Evolutionary conservation across 2,797 vertebrate genomes (phyloP), one percentile per base, ranked within the genome.

Genomic region (Poecilia picta): DNA sequence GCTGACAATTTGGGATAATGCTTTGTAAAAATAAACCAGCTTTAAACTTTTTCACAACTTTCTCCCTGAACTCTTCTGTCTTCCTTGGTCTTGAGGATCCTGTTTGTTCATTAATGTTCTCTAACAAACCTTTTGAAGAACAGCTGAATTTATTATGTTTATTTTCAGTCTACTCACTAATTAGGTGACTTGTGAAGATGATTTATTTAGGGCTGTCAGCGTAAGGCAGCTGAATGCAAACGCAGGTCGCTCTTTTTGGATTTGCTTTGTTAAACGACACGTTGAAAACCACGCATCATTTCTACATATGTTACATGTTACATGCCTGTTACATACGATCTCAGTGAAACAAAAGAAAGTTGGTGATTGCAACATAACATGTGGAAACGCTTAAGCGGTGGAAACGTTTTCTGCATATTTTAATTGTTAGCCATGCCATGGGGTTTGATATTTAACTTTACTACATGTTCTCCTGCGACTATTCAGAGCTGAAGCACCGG

Each of bases 401-500:
- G 18, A 39, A 39, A 66, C 15, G 15, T n/a, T n/a, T 71, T 43
- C 82, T 83, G 71, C 39, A 43, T 45, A 73, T 41, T 81, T 68
- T 80, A 78, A 79, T 74, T 73, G 39, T 72, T 53, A 82, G 64
- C 16, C 1, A 57, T 82, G 70, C 64, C 83, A 83, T n/a, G 80
- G 51, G 76, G 6, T 75, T 79, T 80, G 79, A 73, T 74, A 85
- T 49, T 75, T 47, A 71, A 82, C 31, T 72, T 31, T 49, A 73
- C 47, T 46, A 43, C 41, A 72, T 62, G 23, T 55, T 15, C 36
- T 71, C 75, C 79, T 33, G 47, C 73, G 79, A 25, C 76, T 31
- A 73, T 88, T 87, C 74, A 81, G 39, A 78, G 45, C 41, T 77
- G 72, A 36, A 46, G 64, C 79, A 81, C 76, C 79, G 66, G 87